Conservation (phyloP, 2,888 invertebrate species). For the Diaprepes abbreviatus region DNA sequence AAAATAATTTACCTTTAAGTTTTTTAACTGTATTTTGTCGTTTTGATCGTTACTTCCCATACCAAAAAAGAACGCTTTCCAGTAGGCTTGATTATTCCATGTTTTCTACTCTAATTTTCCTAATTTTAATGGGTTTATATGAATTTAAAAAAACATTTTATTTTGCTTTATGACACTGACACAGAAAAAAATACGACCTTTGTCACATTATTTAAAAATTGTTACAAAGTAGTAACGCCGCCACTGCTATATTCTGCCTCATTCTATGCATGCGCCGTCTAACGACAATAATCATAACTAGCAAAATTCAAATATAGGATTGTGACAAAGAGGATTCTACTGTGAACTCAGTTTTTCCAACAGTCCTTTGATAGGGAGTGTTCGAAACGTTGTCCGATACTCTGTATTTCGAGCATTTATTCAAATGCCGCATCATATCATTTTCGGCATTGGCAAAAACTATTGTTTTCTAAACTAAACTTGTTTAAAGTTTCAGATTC, state of each 20-base stretch:
- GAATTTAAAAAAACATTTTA: constrained; percentile 14
- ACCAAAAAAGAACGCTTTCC: background rate
- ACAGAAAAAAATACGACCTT: background rate
- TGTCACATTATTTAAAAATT: background rate
- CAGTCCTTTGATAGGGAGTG: no score
- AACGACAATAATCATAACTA: no score
- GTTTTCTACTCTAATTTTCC: constrained; percentile 6
- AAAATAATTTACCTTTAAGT: background rate
- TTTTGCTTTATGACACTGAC: constrained; percentile 1
- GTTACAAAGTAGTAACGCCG: background rate
- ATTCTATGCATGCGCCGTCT: no score
- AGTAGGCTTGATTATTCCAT: background rate
- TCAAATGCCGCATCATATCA: no score
- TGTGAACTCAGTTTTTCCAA: no score
- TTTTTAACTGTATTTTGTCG: background rate
- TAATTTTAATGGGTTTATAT: constrained; percentile 10
- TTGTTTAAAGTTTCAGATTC: no score
- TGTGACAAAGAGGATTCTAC: no score
- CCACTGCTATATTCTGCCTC: background rate
- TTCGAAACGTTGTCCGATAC: no score
- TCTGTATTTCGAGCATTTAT: no score
- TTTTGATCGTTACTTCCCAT: constrained; percentile 4
- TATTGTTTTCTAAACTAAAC: no score
- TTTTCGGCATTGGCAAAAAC: no score
- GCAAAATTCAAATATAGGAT: no score